phyloP scores from a whole-genome alignment of 1,140 invertebrate genomes.

The Aphelinus certus region DNA sequence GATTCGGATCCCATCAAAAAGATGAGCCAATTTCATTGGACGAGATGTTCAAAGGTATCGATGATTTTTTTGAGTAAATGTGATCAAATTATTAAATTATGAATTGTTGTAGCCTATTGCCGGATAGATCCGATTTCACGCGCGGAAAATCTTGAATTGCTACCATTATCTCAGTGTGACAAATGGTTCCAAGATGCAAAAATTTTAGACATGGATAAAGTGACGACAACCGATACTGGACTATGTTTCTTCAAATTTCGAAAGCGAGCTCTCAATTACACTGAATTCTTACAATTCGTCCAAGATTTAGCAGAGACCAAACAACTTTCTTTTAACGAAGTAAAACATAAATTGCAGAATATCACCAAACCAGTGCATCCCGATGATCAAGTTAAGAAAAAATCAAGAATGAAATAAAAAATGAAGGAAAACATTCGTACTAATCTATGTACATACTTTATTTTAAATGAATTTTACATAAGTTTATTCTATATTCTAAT shows the following conservation, averaged over 20 bases:
- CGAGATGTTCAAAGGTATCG: conserved; percentile 50
- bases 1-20: not conserved
- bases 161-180: conserved; percentile 69
- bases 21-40: conserved; percentile 43
- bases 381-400: conserved; percentile 27
- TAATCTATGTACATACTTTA: conserved; percentile 48
- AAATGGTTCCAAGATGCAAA: conserved; percentile 75
- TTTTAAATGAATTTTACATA: conserved; percentile 38
- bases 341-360: conserved; percentile 48
- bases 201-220: conserved; percentile 70
- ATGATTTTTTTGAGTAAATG: not conserved
- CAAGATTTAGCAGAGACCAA: conserved; percentile 44
- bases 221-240: conserved; percentile 72
- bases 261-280: conserved; percentile 57
- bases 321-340: conserved; percentile 44
- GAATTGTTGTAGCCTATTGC: conserved; percentile 46
- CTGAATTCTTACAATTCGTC: conserved; percentile 49
- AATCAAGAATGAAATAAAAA: conserved; percentile 23
- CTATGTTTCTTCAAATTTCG: conserved; percentile 71
- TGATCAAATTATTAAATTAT: not conserved
- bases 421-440: not conserved
- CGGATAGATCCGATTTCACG: conserved; percentile 48
- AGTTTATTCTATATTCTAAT: conserved; percentile 6
- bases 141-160: conserved; percentile 26
- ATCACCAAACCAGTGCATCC: conserved; percentile 40